These are phyloP conservation scores for Agraylea sexmaculata DNA, from an alignment of 1,140 invertebrate genomes.

Conservation along the genomic window DNA sequence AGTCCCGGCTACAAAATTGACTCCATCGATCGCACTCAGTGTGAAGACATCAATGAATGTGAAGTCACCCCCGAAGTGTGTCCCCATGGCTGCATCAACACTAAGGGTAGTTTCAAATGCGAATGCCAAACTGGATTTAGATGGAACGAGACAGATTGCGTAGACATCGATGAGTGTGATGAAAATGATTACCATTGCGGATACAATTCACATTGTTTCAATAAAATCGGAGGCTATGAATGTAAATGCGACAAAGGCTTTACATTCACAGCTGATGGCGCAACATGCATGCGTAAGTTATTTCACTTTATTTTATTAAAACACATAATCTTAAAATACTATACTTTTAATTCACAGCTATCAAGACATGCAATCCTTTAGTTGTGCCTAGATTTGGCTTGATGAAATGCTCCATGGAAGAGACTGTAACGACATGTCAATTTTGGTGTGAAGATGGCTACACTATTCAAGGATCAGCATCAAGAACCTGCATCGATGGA, in stretches of 20 bases:
- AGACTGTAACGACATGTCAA: slow-evolving; percentile 41
- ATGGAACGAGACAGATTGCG: slow-evolving; percentile 35
- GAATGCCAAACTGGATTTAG: slow-evolving; percentile 30
- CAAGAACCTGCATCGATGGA: slow-evolving; percentile 37
- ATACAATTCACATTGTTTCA: slow-evolving; percentile 65
- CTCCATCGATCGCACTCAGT: slow-evolving; percentile 38
- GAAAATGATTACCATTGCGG: slow-evolving; percentile 49
- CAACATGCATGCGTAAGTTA: slow-evolving; percentile 25
- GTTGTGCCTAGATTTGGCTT: slow-evolving; percentile 28
- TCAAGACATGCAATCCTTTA: slow-evolving; percentile 27
- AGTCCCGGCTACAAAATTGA: slow-evolving; percentile 57
- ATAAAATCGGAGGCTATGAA: slow-evolving; percentile 60
- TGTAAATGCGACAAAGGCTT: slow-evolving; percentile 68
- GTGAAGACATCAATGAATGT: slow-evolving; percentile 58
- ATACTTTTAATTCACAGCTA: slow-evolving; percentile 16
- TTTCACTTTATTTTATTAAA: slow-evolving; percentile 2
- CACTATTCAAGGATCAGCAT: slow-evolving; percentile 37
- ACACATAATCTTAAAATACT: slow-evolving; percentile 1
- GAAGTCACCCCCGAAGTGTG: slow-evolving; percentile 48
- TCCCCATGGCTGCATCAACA: slow-evolving; percentile 50
- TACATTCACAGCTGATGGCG: slow-evolving; percentile 32
- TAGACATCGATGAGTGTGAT: slow-evolving; percentile 72
- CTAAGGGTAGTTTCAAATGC: slow-evolving; percentile 44
- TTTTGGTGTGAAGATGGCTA: slow-evolving; percentile 43
- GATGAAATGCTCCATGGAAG: slow-evolving; percentile 28